Base-by-base conservation (phyloP, 1,140 invertebrate genomes). In the Psix sp. region DNA sequence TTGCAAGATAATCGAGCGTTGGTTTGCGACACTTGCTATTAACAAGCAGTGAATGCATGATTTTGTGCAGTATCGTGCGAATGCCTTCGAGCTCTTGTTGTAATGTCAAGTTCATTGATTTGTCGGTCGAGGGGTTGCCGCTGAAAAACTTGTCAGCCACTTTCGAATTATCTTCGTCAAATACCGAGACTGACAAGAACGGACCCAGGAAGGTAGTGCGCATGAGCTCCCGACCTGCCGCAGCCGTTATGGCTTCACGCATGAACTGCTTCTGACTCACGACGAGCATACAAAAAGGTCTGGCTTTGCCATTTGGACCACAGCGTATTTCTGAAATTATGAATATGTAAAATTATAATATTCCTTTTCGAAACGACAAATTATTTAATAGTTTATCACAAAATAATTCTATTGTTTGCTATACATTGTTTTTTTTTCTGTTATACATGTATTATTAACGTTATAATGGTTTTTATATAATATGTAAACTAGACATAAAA, bases 161-260 rank as follows among this genome's bases (percentile, higher is more conserved):
- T 74, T 92, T 92, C 0, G 93, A 91, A 81, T 96, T 94, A 83
- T 98, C 97, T 83, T 98, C 96, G 20, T 94, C 95, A 83, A 98
- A 98, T 0, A 97, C 89, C 0, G 96, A 97, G 0, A 98, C 90
- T 6, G 91, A 91, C 16, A 98, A 88, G 82, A 99, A 98, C 0
- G 96, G 95, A 15, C 96, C 96, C 0, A 99, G 88, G 74, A 92
- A 96, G 20, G 95, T 94, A 2, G 93, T 91, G 48, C 91, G 91
- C 0, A 94, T 91, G 16, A 98, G 88, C 83, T 98, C 96, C n/a
- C 94, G 87, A 0, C 95, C 95, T 0, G 88, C 88, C 0, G 91
- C 92, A 16, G 90, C 90, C 0, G 94, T 92, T 67, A 91, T 89
- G 5, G 90, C 82, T n/a, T 91, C 90, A 0, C 94, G 93, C 35